Percentiles rank a stretch among this genome's conserved stretches.
These are phyloP conservation scores for Carabus problematicus DNA, from an alignment of 2,888 invertebrate species.

Conservation along the genomic window DNA sequence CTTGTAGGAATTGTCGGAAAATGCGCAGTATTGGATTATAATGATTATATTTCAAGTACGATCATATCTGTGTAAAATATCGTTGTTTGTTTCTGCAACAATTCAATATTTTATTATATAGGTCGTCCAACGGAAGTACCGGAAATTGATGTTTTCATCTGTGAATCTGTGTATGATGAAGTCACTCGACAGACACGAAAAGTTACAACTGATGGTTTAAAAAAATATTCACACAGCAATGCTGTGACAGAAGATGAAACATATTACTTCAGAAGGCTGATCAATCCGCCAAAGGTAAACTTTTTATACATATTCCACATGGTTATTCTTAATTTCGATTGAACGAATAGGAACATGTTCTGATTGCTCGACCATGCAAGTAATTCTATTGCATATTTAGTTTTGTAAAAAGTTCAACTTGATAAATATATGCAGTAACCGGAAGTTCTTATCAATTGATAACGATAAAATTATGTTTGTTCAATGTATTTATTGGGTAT, in stretches of 20 bases:
- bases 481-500: not conserved
- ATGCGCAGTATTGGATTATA: conserved; percentile 88
- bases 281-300: conserved; percentile 68
- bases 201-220: conserved; percentile 72
- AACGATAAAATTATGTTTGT: not conserved
- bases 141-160: conserved; percentile 91
- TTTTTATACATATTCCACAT: conserved; percentile 38
- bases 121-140: conserved; percentile 86
- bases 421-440: too few relatives aligned
- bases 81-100: not conserved
- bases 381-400: not conserved
- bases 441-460: not conserved
- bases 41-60: conserved; percentile 88
- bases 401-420: too few relatives aligned
- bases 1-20: conserved; percentile 90
- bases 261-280: conserved; percentile 77
- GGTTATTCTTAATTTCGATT: conserved; percentile 54
- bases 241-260: conserved; percentile 93
- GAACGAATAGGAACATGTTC: too few relatives aligned
- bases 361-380: too few relatives aligned
- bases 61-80: conserved; percentile 48
- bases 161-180: conserved; percentile 92
- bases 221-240: conserved; percentile 81
- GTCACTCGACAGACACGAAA: conserved; percentile 79
- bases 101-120: conserved; percentile 10